Conservation (phyloP, 2,797 vertebrate species). For the Eospalax fontanierii region DNA sequence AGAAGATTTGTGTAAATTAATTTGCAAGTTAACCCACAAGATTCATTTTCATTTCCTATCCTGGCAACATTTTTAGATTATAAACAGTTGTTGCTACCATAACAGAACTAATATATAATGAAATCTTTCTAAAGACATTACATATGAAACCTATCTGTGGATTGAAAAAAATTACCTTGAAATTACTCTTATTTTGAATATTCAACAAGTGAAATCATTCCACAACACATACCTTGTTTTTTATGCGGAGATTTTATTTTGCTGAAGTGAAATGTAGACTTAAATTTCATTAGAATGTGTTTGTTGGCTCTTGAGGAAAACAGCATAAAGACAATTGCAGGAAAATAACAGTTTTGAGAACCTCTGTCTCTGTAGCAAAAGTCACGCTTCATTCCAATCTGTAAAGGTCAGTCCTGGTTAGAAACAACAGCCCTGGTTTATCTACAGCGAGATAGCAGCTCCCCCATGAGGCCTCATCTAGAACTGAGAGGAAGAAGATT, state of each 20-base stretch:
- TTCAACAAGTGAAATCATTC: constrained; percentile 72
- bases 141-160: not conserved
- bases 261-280: constrained; percentile 74
- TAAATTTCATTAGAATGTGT: constrained; percentile 73
- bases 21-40: constrained; percentile 45
- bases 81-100: not conserved
- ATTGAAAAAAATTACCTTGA: not conserved
- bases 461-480: constrained; percentile 86
- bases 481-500: constrained; percentile 71
- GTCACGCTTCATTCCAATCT: constrained; percentile 77
- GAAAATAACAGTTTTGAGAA: constrained; percentile 66
- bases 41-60: constrained; percentile 67
- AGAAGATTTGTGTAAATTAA: constrained; percentile 53
- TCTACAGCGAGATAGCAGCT: constrained; percentile 87
- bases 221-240: not conserved
- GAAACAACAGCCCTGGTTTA: constrained; percentile 23
- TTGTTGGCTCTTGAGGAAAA: constrained; percentile 80
- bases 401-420: constrained; percentile 66
- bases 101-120: constrained; percentile 60
- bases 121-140: constrained; percentile 19
- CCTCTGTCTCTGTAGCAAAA: constrained; percentile 75
- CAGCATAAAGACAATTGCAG: constrained; percentile 81
- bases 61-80: constrained; percentile 31
- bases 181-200: constrained; percentile 69
- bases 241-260: constrained; percentile 80